These are phyloP conservation scores for Lordiphosa fenestrarum DNA, from an alignment of 2,888 invertebrate species.

Conservation along the genomic window DNA sequence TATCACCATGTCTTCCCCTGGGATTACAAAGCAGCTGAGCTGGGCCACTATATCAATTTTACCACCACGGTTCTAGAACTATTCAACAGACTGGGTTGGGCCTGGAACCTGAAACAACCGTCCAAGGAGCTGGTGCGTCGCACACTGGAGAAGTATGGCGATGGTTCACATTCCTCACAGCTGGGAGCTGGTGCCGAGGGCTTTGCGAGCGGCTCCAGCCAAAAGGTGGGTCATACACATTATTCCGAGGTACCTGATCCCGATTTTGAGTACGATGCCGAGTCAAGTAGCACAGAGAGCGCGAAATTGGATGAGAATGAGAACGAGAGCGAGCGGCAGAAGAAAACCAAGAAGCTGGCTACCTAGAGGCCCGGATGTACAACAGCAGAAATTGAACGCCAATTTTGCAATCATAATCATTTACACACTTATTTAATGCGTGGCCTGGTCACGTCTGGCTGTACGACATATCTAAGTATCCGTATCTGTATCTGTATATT, in stretches of 20 bases:
- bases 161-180: conserved; percentile 75
- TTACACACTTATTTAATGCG: conserved; percentile 47
- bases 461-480: conserved; percentile 41
- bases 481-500: conserved; percentile 22
- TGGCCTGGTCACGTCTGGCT: conserved; percentile 32
- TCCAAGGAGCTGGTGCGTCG: conserved; percentile 82
- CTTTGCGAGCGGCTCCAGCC: conserved; percentile 13
- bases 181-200: conserved; percentile 17
- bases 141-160: conserved; percentile 82
- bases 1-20: conserved; percentile 96
- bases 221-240: conserved; percentile 69
- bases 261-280: conserved; percentile 72
- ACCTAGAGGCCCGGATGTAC: conserved; percentile 15
- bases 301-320: conserved; percentile 77
- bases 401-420: conserved; percentile 39
- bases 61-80: conserved; percentile 87
- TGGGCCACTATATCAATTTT: conserved; percentile 86
- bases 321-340: conserved; percentile 64
- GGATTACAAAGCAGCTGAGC: conserved; percentile 95
- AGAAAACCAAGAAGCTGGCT: conserved; percentile 57
- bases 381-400: conserved; percentile 27
- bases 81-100: conserved; percentile 87
- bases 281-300: conserved; percentile 77
- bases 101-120: conserved; percentile 87
- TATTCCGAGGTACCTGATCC: conserved; percentile 78